These are phyloP conservation scores for Parauchenoglanis ngamensis DNA, from an alignment of 2,797 vertebrate species.

Conservation along the genomic window DNA sequence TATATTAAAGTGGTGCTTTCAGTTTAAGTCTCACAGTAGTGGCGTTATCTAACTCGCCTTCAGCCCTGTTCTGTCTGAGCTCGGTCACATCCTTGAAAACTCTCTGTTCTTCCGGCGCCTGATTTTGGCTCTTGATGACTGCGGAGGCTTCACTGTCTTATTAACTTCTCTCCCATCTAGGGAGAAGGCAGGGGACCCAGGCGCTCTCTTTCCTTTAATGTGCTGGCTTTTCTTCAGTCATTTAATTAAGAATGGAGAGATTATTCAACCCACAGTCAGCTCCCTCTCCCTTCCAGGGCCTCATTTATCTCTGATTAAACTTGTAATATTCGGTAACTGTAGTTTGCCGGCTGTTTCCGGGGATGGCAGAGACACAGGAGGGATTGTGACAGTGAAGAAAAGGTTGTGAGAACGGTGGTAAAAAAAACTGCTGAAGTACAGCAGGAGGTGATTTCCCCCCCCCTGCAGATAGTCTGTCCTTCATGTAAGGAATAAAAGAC, in stretches of 20 bases:
- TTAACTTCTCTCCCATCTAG: constrained; percentile 55
- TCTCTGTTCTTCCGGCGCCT: constrained; percentile 47
- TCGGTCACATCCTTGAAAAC: constrained; percentile 51
- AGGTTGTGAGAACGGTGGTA: neutral
- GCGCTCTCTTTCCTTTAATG: constrained; percentile 55
- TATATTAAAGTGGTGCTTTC: constrained; percentile 31
- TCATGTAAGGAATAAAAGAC: neutral
- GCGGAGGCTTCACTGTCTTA: constrained; percentile 55
- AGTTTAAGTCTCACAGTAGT: constrained; percentile 12
- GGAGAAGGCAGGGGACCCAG: constrained; percentile 57
- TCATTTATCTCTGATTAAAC: constrained; percentile 64
- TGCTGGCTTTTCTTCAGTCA: constrained; percentile 60
- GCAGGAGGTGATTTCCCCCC: neutral
- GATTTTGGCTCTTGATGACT: constrained; percentile 51
- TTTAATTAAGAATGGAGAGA: constrained; percentile 63
- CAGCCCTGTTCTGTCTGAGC: constrained; percentile 42
- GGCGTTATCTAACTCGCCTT: constrained; percentile 40
- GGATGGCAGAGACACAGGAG: constrained; percentile 4
- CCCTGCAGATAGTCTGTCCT: neutral
- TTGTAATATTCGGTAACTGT: constrained; percentile 56
- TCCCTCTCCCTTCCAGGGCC: constrained; percentile 57
- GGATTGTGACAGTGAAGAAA: constrained; percentile 40
- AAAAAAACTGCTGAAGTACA: constrained; percentile 14
- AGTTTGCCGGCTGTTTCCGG: constrained; percentile 46
- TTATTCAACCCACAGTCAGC: constrained; percentile 59